These are phyloP conservation scores for Platycnemis pennipes DNA, from an alignment of 2,888 invertebrate species.

Conservation along the genomic window DNA sequence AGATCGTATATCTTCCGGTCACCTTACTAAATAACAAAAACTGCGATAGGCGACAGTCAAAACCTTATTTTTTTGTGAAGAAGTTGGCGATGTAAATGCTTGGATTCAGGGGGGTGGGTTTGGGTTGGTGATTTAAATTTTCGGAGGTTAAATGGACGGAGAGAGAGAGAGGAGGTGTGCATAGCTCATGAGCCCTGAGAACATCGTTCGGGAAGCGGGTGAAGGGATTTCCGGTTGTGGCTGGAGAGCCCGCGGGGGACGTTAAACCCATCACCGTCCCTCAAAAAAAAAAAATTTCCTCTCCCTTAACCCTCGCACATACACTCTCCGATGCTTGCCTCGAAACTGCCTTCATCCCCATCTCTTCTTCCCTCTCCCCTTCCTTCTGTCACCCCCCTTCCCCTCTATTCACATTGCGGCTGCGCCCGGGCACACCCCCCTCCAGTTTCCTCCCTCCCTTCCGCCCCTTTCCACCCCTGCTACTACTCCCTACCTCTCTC, in stretches of 20 bases:
- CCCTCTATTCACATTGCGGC: slow-evolving; percentile 22
- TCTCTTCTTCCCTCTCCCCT: neutral
- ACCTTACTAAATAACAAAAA: too few relatives aligned
- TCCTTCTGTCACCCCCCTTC: neutral
- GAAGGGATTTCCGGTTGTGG: neutral
- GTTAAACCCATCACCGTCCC: slow-evolving; percentile 50
- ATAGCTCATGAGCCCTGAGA: neutral
- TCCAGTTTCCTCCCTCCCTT: neutral
- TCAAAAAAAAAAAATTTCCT: too few relatives aligned
- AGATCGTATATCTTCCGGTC: too few relatives aligned
- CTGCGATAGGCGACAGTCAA: too few relatives aligned
- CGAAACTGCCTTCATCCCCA: neutral
- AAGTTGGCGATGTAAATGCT: too few relatives aligned
- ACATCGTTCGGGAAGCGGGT: neutral
- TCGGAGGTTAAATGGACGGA: neutral
- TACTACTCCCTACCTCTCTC: neutral
- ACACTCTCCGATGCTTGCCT: too few relatives aligned
- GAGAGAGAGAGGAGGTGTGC: neutral
- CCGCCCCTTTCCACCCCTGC: neutral
- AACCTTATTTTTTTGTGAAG: too few relatives aligned
- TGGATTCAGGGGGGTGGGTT: too few relatives aligned
- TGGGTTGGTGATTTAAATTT: too few relatives aligned
- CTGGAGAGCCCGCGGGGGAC: neutral
- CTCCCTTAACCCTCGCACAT: too few relatives aligned
- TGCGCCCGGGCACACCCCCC: slow-evolving; percentile 37